phyloP scores from a whole-genome alignment of 2,113 vertebrate genomes.

The Andinoacara biseriatus region DNA sequence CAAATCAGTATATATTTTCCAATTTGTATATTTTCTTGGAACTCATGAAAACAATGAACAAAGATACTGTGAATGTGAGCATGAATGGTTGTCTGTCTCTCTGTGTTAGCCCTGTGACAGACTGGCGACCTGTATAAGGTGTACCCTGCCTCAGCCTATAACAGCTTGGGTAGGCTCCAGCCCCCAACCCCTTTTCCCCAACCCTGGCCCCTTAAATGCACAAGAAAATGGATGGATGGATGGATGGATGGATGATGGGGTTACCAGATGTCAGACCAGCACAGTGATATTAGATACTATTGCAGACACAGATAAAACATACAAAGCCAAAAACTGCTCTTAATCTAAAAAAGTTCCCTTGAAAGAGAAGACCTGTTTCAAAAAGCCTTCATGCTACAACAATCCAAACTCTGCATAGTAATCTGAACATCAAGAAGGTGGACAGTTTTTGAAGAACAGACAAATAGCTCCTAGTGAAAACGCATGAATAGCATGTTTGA shows the following conservation, averaged over 20 bases:
- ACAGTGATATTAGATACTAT: not conserved
- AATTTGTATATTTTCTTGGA: no score
- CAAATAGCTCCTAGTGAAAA: no score
- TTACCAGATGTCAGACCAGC: not conserved
- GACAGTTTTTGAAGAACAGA: not conserved
- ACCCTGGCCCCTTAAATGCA: no score
- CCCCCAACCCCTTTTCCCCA: no score
- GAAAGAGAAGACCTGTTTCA: not conserved
- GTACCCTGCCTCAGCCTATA: no score
- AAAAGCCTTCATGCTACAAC: not conserved
- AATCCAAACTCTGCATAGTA: not conserved
- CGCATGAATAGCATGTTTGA: not conserved
- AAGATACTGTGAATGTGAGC: no score
- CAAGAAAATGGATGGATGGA: no score
- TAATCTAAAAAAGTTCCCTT: not conserved
- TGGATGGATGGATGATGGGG: no score
- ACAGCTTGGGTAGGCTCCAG: no score
- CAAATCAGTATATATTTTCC: accelerated
- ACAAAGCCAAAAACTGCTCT: not conserved
- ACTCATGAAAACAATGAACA: not conserved
- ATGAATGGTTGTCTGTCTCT: no score
- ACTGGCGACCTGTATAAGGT: no score
- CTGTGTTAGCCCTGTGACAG: no score
- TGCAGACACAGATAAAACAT: not conserved
- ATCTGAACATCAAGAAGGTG: not conserved